phyloP scores from a whole-genome alignment of 2,888 invertebrate genomes.

The Ornithoptera priamus region DNA sequence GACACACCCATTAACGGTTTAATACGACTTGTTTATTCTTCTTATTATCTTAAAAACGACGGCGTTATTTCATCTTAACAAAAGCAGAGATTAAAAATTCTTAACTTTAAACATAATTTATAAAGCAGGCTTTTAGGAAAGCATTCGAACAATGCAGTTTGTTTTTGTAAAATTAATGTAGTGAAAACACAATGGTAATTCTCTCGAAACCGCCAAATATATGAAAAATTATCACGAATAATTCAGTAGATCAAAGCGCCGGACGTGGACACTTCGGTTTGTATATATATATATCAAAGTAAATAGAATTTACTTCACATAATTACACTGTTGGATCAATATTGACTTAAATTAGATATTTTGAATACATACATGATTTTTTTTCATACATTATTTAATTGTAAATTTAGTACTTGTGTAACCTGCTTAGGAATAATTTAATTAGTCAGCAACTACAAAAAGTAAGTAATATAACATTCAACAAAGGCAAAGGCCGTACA shows the following conservation, averaged over 20 bases:
- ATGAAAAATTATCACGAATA: not conserved
- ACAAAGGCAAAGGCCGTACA: slow-evolving; percentile 1
- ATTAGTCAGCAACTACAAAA: not conserved
- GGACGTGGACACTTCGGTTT: not conserved
- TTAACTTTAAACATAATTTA: not conserved
- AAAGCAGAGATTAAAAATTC: not conserved
- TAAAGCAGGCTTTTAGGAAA: not conserved
- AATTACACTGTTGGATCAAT: not conserved
- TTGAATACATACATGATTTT: not conserved
- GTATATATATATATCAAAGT: not conserved
- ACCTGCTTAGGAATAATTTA: not conserved
- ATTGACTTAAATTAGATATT: not conserved
- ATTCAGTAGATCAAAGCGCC: not conserved
- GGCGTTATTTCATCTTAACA: not conserved
- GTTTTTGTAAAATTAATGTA: not conserved
- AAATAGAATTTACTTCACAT: not conserved
- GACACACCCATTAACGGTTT: slow-evolving; percentile 15
- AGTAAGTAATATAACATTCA: not conserved
- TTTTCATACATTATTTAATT: not conserved
- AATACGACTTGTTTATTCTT: slow-evolving; percentile 13
- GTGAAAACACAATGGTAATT: not conserved
- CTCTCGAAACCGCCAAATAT: not conserved
- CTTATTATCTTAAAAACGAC: slow-evolving; percentile 5
- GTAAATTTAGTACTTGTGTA: too few species aligned
- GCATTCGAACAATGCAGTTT: not conserved